Evolutionary conservation across 2,113 vertebrate genomes (phyloP), one percentile per base, ranked within the genome.

Genomic region (Caranx melampygus): DNA sequence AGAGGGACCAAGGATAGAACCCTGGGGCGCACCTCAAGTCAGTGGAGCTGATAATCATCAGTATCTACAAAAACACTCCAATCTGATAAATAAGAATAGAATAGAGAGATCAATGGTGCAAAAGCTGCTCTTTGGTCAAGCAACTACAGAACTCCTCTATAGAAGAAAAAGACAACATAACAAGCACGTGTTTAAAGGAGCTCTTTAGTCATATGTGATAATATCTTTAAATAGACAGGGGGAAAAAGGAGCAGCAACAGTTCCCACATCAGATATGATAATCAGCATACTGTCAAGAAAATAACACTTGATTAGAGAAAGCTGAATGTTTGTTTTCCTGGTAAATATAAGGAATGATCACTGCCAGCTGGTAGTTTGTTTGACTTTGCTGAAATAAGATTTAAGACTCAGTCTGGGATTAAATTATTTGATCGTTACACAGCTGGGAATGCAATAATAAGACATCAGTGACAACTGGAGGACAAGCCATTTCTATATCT

Each of bases 381-480:
- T 82, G 16, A 52, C 59, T 65, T 35, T 47, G 70, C 49, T 77
- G 49, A 59, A 57, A 21, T 16, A 34, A 3, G 12, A 83, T 76
- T 69, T 66, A 3, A 66, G 13, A 66, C 49, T 55, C 59, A n/a
- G 21, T 37, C n/a, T 72, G 35, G 60, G 40, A 79, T 55, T 81
- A 80, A 79, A 82, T 59, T 35, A 78, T 58, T 79, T 76, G 63
- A 79, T 69, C 77, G 51, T 70, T 35, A 76, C 44, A 81, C 63
- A 83, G 77, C 81, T 79, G 52, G 18, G 74, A 59, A 74, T 75
- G 15, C 42, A 21, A 35, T 69, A 82, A 79, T 45, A 69, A 79
- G 70, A 86, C 63, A 61, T 79, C 57, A 80, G 62, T 80, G 49
- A 86, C 62, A 82, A 75, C 64, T 37, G 72, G 21, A 73, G 72